Evolutionary conservation across 1,140 invertebrate species (phyloP), one percentile per base, ranked within the genome.

Genomic region (Ceratina australensis): DNA sequence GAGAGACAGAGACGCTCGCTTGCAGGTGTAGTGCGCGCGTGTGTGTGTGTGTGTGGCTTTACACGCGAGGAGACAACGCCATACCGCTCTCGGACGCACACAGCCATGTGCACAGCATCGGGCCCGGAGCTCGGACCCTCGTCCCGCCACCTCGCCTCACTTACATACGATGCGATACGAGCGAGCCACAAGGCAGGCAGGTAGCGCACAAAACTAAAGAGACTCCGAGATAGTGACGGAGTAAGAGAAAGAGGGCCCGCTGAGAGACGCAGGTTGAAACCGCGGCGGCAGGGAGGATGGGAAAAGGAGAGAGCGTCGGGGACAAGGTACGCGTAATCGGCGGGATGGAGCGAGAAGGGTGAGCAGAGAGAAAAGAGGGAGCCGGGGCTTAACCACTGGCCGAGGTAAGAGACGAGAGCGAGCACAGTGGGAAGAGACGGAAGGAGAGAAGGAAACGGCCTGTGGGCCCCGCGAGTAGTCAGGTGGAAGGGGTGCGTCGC

Each of bases 161-260:
- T 88, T 88, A 87, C 86, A 88, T 89, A 86, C 85, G 83, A 87
- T 87, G 82, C 86, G 84, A 87, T 80, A 83, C 86, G 83, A 85
- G 65, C 82, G 78, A 87, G 87, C 85, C 87, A 85, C 86, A 87
- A 89, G 88, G 88, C 79, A 87, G 87, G 84, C 87, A 89, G 88
- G 89, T 89, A 90, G 89, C 87, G 88, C 82, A 88, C 88, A 87
- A 87, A 89, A 89, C 84, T 84, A 82, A 87, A 86, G 87, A 86
- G 87, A 87, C 87, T 80, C 80, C n/a, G 28, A 42, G 81, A 77
- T 52, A 60, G 77, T 60, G 72, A 72, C 52, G 63, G 77, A 28
- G 78, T 52, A 72, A 83, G 50, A 69, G 65, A 67, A 60, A 80
- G 75, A 71, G 69, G 64, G 15, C 57, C 24, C n/a, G n/a, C n/a